phyloP scores from a whole-genome alignment of 1,140 invertebrate species.

The Goniozus legneri region DNA sequence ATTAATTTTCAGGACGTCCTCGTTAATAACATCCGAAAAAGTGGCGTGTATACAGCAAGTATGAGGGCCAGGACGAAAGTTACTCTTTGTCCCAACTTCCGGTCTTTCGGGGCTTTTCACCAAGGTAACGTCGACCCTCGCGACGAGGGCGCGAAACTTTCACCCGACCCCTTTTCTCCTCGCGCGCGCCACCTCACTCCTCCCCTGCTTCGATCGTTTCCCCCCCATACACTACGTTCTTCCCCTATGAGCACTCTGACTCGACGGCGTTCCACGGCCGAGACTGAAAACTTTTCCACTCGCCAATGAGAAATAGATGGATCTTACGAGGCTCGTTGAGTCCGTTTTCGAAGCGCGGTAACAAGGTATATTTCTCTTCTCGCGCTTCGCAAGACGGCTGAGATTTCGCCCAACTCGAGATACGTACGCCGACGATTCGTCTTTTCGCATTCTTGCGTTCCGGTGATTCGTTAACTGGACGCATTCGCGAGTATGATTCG shows the following conservation, averaged over 20 bases:
- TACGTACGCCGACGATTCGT: no score
- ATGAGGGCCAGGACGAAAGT: constrained; percentile 18
- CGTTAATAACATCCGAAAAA: constrained; percentile 33
- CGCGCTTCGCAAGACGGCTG: no score
- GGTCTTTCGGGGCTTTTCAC: constrained; percentile 21
- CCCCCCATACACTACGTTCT: no score
- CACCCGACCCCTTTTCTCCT: constrained; percentile 19
- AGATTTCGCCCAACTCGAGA: no score
- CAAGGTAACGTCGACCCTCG: constrained; percentile 11
- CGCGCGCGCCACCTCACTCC: constrained; percentile 8
- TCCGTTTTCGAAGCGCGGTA: constrained; percentile 4
- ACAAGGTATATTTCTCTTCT: no score
- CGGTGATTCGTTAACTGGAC: no score
- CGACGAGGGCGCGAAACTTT: constrained; percentile 27
- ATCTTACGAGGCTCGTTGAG: constrained; percentile 9
- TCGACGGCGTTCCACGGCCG: constrained; percentile 14
- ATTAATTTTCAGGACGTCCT: constrained; percentile 35
- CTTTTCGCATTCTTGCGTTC: no score
- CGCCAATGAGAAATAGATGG: constrained; percentile 15
- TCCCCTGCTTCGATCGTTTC: constrained; percentile 1
- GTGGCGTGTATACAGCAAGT: constrained; percentile 13
- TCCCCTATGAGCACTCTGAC: constrained; percentile 10
- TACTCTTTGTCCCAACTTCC: constrained; percentile 34
- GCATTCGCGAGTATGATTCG: no score
- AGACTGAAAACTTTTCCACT: constrained; percentile 21